Evolutionary conservation across 2,888 invertebrate species (phyloP), one percentile per base, ranked within the genome.

Genomic region (Nezara viridula): DNA sequence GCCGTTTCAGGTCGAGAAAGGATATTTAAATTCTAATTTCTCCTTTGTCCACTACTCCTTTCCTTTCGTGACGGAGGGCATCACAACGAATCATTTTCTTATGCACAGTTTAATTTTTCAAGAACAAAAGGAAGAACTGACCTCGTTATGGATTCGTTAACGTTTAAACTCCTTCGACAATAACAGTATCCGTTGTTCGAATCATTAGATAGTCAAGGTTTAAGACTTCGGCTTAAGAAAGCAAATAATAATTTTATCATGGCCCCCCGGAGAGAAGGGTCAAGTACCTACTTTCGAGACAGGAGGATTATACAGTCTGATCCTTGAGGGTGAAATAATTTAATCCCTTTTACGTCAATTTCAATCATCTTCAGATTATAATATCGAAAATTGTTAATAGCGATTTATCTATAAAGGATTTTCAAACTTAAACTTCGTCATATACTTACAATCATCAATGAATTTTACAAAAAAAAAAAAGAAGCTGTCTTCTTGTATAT

Each of bases 181-280:
- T 6, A 32, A 66, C 32, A 66, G 16, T 66, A 2, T 32, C 32
- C 66, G 66, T 32, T 66, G 6, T 32, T 66, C 19, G 32, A 66
- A 32, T 7, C 66, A 7, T 37, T 6, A 32, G 66, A 19, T 66
- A 32, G 66, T 32, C 66, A 19, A 60, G 27, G 14, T 14, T 14
- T 12, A 12, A 4, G n/a, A n/a, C n/a, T n/a, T n/a, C 10, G n/a
- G 27, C 14, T 66, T 19, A 27, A 27, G 27, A 14, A 32, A 32
- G 66, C 32, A 66, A 66, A 66, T 66, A 60, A 60, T 60, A 19
- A 66, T 66, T 66, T 66, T 37, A 66, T 66, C 32, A 66, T 66
- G 32, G 27, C 16, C 16, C 2, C 10, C 10, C 6, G 32, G 32
- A 32, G 66, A 32, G 16, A 66, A 66, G 32, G 66, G 32, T 66